A percentile compares a stretch with the other conserved stretches of the same genome.
These are phyloP conservation scores for Liopterus haemorrhoidalis DNA, from an alignment of 2,888 invertebrate genomes.

Conservation along the genomic window DNA sequence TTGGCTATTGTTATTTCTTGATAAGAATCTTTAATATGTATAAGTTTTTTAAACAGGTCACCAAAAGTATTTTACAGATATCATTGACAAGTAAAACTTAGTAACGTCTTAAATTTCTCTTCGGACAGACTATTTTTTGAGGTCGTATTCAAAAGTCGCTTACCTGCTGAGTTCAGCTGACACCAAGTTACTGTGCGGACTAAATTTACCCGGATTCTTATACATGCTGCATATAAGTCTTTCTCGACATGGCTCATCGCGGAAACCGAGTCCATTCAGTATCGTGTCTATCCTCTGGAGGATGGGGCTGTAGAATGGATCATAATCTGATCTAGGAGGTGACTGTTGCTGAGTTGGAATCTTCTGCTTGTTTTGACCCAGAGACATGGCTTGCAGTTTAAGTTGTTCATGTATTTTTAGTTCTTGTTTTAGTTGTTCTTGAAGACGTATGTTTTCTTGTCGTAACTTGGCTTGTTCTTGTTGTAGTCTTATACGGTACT, in stretches of 20 bases:
- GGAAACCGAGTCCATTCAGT: conserved; percentile 62
- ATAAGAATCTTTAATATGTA: too few relatives aligned
- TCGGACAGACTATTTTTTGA: conserved; percentile 1
- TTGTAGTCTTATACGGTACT: conserved; percentile 44
- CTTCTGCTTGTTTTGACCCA: conserved; percentile 21
- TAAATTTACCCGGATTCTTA: conserved; percentile 72
- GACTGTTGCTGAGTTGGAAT: conserved; percentile 9
- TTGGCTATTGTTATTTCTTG: too few relatives aligned
- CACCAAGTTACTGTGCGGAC: conserved; percentile 80
- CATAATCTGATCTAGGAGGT: conserved; percentile 36
- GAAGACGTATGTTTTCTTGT: conserved; percentile 42
- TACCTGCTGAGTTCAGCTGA: conserved; percentile 86
- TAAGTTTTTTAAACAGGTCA: too few relatives aligned
- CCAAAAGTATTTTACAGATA: too few relatives aligned
- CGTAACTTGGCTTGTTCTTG: conserved; percentile 42
- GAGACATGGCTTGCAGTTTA: conserved; percentile 38
- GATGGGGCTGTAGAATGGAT: conserved; percentile 71
- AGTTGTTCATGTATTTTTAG: conserved; percentile 43
- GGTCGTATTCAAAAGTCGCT: conserved; percentile 29
- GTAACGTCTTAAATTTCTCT: neutral
- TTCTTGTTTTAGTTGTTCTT: conserved; percentile 42
- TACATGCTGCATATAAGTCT: conserved; percentile 79
- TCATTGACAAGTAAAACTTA: too few relatives aligned
- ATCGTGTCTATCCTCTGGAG: conserved; percentile 72
- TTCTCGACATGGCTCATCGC: conserved; percentile 68